phyloP scores from a whole-genome alignment of 2,797 vertebrate genomes.

The Loris lydekkerianus region DNA sequence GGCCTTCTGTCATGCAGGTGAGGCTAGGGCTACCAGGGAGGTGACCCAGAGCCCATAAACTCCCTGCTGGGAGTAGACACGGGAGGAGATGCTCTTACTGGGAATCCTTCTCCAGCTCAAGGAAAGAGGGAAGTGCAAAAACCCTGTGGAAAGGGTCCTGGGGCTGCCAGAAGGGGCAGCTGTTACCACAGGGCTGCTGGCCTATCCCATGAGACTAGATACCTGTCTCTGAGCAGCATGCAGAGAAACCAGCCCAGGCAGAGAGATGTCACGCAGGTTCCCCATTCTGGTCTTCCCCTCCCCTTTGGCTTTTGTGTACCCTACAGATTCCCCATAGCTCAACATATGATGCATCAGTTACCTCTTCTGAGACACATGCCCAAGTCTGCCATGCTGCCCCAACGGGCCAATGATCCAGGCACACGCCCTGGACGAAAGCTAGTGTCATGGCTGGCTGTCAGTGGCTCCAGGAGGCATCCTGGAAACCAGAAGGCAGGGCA shows the following conservation, averaged over 20 bases:
- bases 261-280: fast-evolving
- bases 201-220: not conserved
- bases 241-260: not conserved
- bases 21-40: not conserved
- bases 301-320: fast-evolving
- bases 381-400: too few relatives aligned
- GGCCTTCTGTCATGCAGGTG: not conserved
- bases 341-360: fast-evolving
- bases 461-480: not conserved
- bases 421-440: not conserved
- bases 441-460: not conserved
- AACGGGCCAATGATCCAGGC: not conserved
- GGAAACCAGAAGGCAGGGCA: not conserved
- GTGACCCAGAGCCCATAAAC: fast-evolving
- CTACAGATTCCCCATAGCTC: not conserved
- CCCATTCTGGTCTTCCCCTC: not conserved
- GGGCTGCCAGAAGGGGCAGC: not conserved
- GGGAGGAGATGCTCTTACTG: not conserved
- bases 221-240: fast-evolving
- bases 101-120: not conserved
- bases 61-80: fast-evolving
- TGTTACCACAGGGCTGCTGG: not conserved
- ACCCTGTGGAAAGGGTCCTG: not conserved
- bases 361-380: not conserved
- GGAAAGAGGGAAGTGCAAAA: not conserved